Evolutionary conservation across 2,113 vertebrate species (phyloP), one percentile per base, ranked within the genome.

Genomic region (Plotosus lineatus): DNA sequence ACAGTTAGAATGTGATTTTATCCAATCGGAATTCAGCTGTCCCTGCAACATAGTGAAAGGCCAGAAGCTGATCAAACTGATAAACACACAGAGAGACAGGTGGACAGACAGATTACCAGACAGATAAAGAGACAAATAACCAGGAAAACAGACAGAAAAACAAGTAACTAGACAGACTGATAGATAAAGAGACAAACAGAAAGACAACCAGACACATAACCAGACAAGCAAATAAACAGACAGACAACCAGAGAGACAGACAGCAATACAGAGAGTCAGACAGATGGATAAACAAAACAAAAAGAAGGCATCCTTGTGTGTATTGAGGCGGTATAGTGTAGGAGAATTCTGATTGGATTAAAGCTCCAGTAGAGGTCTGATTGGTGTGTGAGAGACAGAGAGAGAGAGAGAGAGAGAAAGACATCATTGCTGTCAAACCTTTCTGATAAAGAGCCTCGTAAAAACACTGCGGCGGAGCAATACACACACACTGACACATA

Each of bases 381-480:
- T 77, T 77, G 75, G 75, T 63, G 44, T 56, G 23, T 1, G 46
- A 21, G 38, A 55, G 33, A 55, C 2, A 36, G 23, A 21, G 46
- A 66, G 53, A 66, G 50, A 65, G 36, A 15, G 61, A 66, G 76
- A 21, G n/a, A n/a, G 28, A 78, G 21, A 68, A 78, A 66, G 19
- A 50, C 60, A 66, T 78, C 76, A 4, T 3, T 0, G 31, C 61
- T 61, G 55, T 61, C 75, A 31, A 58, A 48, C 11, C 2, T 14
- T 61, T 53, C 60, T 78, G 77, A 68, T 51, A 79, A 55, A 79
- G 61, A 79, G 61, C 60, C 61, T 44, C 48, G 6, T 79, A 79
- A 68, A 78, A 36, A 15, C 63, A 40, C 31, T n/a, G 58, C 44
- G 71, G 21, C 72, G 55, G 50, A 33, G 28, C 31, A 28, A 72